Base-by-base conservation (phyloP, 2,113 vertebrate species). In the Pseudorhombus dupliciocellatus region DNA sequence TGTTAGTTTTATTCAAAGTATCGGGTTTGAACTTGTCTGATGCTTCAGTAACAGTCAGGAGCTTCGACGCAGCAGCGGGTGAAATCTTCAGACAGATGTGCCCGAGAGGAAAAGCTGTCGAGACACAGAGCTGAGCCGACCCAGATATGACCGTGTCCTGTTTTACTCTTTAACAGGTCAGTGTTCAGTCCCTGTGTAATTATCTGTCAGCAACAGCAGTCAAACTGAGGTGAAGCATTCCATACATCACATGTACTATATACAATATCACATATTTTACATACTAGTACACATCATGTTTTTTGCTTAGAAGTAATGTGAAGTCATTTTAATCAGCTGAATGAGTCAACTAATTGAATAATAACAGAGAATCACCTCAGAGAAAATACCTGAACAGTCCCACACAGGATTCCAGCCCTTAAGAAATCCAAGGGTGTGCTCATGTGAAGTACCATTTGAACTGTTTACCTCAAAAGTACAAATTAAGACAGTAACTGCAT, bases 1-100 rank as follows among this genome's bases (percentile, higher is more conserved):
- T 77, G 78, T 80, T 71, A 42, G 58, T 78, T 83, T 85, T 68
- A 87, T 89, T 83, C 53, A 69, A 4, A 73, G 60, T 54, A 50
- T 79, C 87, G 84, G 77, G 89, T 87, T 80, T 24, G 66, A 86
- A 88, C 90, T 81, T 86, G 90, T 77, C 70, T 56, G n/a, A 71
- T 34, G 48, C 30, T 75, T 88, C 21, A 60, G 65, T 66, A 82
- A 73, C 63, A 59, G 73, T 40, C 40, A 28, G 73, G 75, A 5
- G 46, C 78, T 77, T 83, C 52, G 63, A 2, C 0, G 31, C 48
- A 73, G 69, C 86, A 85, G 71, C 50, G 44, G 64, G 59, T 28
- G 30, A 77, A 70, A 37, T 28, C 37, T 63, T 52, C 56, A 77
- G 70, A 80, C 55, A 44, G 56, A 61, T 66, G 73, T 57, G 75